Evolutionary conservation across 2,888 invertebrate genomes (phyloP), one percentile per base, ranked within the genome.

Genomic region (Herminia tarsipennalis): DNA sequence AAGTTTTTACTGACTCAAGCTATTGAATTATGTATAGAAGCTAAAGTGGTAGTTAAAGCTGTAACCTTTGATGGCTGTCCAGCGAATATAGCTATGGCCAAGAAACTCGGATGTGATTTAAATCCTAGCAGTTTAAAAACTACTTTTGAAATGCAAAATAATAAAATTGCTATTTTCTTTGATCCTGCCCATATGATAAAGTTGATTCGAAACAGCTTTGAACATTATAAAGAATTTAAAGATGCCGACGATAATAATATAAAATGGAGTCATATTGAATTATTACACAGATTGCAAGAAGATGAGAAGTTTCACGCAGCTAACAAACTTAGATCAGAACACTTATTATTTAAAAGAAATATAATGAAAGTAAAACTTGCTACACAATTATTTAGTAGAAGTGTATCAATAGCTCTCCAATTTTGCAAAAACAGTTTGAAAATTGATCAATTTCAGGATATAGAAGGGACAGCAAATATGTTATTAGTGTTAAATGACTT

Each of bases 171-270:
- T n/a, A n/a, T n/a, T 25, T 30, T 17, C 14, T 28, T 52, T 20
- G 56, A 63, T 33, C 53, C 56, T 1, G 33, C 47, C 12, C 58
- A 63, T 29, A 53, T 62, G 48, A 6, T 62, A 14, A 62, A 58
- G 40, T 43, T 55, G 3, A 20, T 54, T 5, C 27, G 56, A 24
- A 60, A 60, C 39, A 10, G 32, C 12, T 55, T 50, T n/a, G 39
- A 40, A 21, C n/a, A 37, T 36, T 54, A 33, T n/a, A 33, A 33
- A 21, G 8, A 6, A 3, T 33, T 33, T 8, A 4, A 9, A 2
- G 33, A 33, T n/a, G 13, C 1, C 13, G 2, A 22, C 13, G 21
- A 3, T 4, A 22, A 33, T 8, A 33, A 13, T 14, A 33, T 33
- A 14, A 5, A 21, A 13, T 33, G 33, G 33, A 8, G 1, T 1